Conservation (phyloP, 2,888 invertebrate species). For the Macaria liturata region DNA sequence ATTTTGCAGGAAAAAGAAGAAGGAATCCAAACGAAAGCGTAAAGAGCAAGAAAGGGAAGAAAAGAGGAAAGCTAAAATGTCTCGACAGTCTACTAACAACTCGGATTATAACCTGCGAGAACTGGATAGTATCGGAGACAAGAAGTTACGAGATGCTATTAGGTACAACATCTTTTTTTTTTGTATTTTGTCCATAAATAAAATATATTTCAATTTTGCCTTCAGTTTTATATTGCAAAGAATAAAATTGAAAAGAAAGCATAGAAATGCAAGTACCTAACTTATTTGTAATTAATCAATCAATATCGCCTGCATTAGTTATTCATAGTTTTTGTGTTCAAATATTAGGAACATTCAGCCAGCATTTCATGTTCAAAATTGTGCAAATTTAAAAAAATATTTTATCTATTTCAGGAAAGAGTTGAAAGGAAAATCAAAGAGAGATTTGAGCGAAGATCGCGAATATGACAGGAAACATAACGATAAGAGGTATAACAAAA, state of each 20-base stretch:
- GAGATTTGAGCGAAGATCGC: conserved; percentile 76
- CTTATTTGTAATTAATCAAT: no score
- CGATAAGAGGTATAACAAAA: conserved; percentile 67
- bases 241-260: no score
- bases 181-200: no score
- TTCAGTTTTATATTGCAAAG: no score
- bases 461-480: conserved; percentile 79
- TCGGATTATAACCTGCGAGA: conserved; percentile 86
- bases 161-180: conserved; percentile 68
- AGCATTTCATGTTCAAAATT: no score
- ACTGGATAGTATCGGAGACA: conserved; percentile 84
- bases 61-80: conserved; percentile 86
- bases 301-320: no score
- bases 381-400: no score
- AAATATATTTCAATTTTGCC: no score
- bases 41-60: conserved; percentile 88
- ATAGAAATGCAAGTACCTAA: no score
- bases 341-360: no score
- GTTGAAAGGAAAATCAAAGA: conserved; percentile 74
- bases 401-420: conserved; percentile 64
- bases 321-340: no score
- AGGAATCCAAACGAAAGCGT: conserved; percentile 88
- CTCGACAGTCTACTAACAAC: conserved; percentile 77
- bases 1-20: conserved; percentile 84
- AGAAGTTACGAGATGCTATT: conserved; percentile 86